Base-by-base conservation (phyloP, 2,113 vertebrate genomes). In the Tonatia bakeri region DNA sequence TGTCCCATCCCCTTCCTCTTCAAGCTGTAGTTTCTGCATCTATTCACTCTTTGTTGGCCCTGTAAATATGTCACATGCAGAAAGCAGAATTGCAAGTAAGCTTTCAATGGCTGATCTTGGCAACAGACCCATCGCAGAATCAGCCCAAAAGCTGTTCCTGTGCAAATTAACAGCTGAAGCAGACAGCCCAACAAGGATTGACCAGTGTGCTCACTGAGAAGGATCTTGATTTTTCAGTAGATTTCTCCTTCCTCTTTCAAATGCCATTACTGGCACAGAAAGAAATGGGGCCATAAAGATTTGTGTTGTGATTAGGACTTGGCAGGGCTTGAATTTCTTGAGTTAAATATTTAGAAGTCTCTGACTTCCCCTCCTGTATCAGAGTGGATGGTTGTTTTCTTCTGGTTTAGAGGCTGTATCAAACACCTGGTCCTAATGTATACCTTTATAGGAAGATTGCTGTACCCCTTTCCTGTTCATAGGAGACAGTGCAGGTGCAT, bases 181-280 rank as follows among this genome's bases (percentile, higher is more conserved):
- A 40, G 83, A 88, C 59, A 94, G 43, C 59, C 28, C 19, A 4
- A 90, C 69, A 67, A 84, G 47, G 77, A 45, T 1, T 76, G 85
- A 52, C 87, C 73, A 22, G 54, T 52, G 84, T 72, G 77, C 61
- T 96, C 26, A 52, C 45, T 38, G 84, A 76, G 38, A 43, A 26
- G 1, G 6, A 77, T 40, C 67, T 82, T 40, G 61, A 45, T 87
- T 97, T 77, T 77, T 73, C 56, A 50, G 54, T 70, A 75, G 82
- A 82, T 85, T 73, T 82, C 56, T 91, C 50, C 84, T 89, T 96
- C 81, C 47, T 76, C n/a, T 82, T 95, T 88, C 73, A 95, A 64
- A 94, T 86, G 67, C 89, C 94, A 91, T 95, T 88, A 93, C 14
- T 91, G 85, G 61, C 85, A 75, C 54, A 90, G 61, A 85, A 86